Base-by-base conservation (phyloP, 2,113 vertebrate genomes). In the Daphoenositta chrysoptera region DNA sequence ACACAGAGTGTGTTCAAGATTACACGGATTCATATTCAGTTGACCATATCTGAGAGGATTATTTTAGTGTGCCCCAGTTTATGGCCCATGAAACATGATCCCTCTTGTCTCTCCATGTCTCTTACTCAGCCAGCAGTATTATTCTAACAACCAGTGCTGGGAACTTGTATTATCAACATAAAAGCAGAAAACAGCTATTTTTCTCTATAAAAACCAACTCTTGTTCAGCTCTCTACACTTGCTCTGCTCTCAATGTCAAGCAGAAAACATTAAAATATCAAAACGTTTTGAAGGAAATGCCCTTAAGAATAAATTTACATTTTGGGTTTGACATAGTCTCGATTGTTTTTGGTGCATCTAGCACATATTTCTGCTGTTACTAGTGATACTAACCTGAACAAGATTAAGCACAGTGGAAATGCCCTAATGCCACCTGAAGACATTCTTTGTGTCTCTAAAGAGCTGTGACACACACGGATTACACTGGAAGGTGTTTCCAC, bases 1-100 rank as follows among this genome's bases (percentile, higher is more conserved):
- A 97, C 6, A 3, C 65, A 97, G 95, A 96, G 95, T 95, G 88
- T 97, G 95, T 75, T 96, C 90, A 89, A 96, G 96, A 97, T 97
- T 97, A 96, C 88, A 87, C 0, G 80, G 96, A 97, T 97, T 97
- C 96, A 95, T 87, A 96, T 69, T 83, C 96, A 96, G 93, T 96
- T 97, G 94, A 96, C 96, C 96, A 96, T 96, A 97, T 95, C 96
- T 93, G 94, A 97, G 92, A 93, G 96, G 96, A 96, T 97, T 97
- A 97, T 90, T 95, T 94, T 79, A 94, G 96, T 89, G 96, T 97
- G 94, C 90, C 92, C 94, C 77, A 87, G 83, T 96, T 97, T 97
- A 96, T 69, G 80, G 94, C 92, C 96, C 94, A 90, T 91, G 95
- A 95, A 97, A 97, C 94, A 90, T 16, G 92, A 96, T 94, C 95